Conservation (phyloP, 2,888 invertebrate species). For the Drosophila austrosaltans region DNA sequence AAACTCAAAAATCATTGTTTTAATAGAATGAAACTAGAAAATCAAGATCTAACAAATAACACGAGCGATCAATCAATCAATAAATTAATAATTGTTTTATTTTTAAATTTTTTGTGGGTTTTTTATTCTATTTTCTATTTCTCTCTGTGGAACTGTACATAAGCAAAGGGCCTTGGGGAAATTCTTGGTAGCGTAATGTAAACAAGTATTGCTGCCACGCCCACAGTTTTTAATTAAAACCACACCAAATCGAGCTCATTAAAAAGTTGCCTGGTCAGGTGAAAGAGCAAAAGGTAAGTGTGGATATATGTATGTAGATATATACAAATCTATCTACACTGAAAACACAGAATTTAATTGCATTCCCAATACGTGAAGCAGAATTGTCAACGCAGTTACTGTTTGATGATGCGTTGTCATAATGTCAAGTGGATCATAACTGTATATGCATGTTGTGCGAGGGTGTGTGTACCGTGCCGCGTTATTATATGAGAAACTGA, state of each 20-base stretch:
- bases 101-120: not conserved
- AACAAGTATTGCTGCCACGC: conserved; percentile 37
- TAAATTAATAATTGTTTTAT: not conserved
- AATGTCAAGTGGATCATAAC: conserved; percentile 59
- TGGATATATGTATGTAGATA: not conserved
- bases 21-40: not conserved
- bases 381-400: conserved; percentile 47
- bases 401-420: conserved; percentile 51
- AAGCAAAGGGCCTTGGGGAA: conserved; percentile 35
- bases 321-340: not conserved
- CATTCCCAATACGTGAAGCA: conserved; percentile 34
- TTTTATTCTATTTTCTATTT: not conserved
- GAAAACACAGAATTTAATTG: conserved; percentile 52
- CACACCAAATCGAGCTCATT: conserved; percentile 64
- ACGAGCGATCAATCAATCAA: not conserved
- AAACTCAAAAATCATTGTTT: not conserved
- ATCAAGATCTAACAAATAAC: not conserved
- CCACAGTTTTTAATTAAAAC: conserved; percentile 67
- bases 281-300: conserved; percentile 38
- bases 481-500: conserved; percentile 69
- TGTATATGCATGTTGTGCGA: not conserved
- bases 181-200: conserved; percentile 26
- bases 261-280: conserved; percentile 62
- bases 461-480: conserved; percentile 23
- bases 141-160: not conserved